These are phyloP conservation scores for Pterocles orientalis DNA, from an alignment of 2,113 vertebrate genomes.

Conservation along the genomic window DNA sequence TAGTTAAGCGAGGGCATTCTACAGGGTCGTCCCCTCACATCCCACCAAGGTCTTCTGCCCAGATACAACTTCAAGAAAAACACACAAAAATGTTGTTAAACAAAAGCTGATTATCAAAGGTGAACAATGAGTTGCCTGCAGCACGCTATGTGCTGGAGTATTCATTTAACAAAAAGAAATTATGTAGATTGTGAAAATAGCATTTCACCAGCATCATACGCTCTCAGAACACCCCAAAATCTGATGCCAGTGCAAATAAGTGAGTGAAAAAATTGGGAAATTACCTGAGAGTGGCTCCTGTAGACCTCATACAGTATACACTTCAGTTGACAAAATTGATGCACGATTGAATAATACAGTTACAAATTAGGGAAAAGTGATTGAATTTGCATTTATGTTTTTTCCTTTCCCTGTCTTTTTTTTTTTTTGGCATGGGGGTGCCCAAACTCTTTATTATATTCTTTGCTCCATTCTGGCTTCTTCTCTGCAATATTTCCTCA, in stretches of 20 bases:
- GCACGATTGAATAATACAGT: background rate
- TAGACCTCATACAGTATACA: background rate
- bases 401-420: background rate
- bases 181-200: constrained; percentile 13
- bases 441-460: background rate
- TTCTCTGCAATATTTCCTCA: background rate
- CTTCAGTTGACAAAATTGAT: background rate
- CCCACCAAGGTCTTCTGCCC: background rate
- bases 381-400: background rate
- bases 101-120: constrained; percentile 8
- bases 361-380: background rate
- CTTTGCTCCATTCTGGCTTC: background rate
- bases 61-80: background rate
- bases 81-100: background rate
- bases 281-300: background rate
- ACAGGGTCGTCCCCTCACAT: background rate
- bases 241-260: background rate
- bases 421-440: background rate
- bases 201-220: background rate
- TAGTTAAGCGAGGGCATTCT: background rate
- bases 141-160: background rate
- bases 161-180: constrained; percentile 13
- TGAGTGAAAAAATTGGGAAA: background rate
- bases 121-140: background rate
- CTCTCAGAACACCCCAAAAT: background rate